Evolutionary conservation across 2,888 invertebrate genomes (phyloP).

Genomic region (Leucozona laternaria): DNA sequence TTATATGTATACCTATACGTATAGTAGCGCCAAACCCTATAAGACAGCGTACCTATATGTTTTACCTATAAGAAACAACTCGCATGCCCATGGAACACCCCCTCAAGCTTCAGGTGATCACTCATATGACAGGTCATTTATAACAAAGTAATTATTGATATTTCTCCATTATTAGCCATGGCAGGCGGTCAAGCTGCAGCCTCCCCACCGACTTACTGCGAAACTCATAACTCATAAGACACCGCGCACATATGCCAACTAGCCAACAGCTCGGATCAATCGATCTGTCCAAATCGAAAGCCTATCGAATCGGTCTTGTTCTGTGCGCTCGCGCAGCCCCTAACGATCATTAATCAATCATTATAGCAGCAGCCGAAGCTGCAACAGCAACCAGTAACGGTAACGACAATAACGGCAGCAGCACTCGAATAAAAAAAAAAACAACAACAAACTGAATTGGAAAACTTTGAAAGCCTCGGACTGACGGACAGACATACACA

Average conservation of each 20-base stretch:
- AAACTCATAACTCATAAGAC: slow-evolving; percentile 69
- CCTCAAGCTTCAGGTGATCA: slow-evolving; percentile 53
- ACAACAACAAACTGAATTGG: slow-evolving; percentile 51
- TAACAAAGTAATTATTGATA: slow-evolving; percentile 76
- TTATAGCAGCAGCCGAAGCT: slow-evolving; percentile 54
- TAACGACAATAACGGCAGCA: slow-evolving; percentile 33
- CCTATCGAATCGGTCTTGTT: slow-evolving; percentile 75
- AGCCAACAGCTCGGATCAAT: slow-evolving; percentile 75
- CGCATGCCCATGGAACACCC: slow-evolving; percentile 34
- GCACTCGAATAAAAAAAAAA: slow-evolving; percentile 16
- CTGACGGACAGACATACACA: slow-evolving; percentile 38
- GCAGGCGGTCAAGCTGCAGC: slow-evolving; percentile 61
- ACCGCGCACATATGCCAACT: slow-evolving; percentile 73
- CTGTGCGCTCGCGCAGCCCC: slow-evolving; percentile 54
- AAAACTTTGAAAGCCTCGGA: slow-evolving; percentile 67
- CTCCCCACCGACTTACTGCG: slow-evolving; percentile 17
- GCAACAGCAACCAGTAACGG: slow-evolving; percentile 27
- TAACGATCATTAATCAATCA: slow-evolving; percentile 75
- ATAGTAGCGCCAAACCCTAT: slow-evolving; percentile 37
- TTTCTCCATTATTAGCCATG: slow-evolving; percentile 72
- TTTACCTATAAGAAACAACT: not conserved
- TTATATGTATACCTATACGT: not conserved
- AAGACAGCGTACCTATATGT: not conserved
- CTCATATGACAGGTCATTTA: slow-evolving; percentile 75
- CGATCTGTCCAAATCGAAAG: slow-evolving; percentile 75